These are phyloP conservation scores for Perccottus glenii DNA, from an alignment of 2,113 vertebrate genomes.

Conservation along the genomic window DNA sequence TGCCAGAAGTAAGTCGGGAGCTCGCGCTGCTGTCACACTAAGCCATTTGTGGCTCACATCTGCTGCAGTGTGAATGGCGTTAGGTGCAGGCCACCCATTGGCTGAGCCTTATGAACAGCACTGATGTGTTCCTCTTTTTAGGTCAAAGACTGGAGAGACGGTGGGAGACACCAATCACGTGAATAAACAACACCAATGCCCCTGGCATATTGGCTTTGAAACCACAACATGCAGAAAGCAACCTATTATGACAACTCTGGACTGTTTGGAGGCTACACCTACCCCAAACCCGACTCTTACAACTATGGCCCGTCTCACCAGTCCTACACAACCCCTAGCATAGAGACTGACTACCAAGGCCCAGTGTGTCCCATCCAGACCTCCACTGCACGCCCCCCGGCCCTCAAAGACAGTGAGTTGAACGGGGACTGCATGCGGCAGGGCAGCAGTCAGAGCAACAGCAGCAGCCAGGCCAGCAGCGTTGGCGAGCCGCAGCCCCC, in stretches of 20 bases:
- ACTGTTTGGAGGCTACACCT: constrained; percentile 95
- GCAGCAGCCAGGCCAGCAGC: constrained; percentile 82
- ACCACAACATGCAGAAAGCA: constrained; percentile 95
- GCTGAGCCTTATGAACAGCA: constrained; percentile 16
- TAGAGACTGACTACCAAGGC: constrained; percentile 91
- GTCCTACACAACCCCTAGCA: constrained; percentile 84
- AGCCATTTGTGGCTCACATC: constrained; percentile 21
- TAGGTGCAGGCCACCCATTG: constrained; percentile 6
- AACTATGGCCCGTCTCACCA: constrained; percentile 88
- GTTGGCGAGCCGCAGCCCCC: constrained; percentile 87
- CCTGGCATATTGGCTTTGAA: constrained; percentile 84
- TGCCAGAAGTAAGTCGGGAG: constrained; percentile 61
- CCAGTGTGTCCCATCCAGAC: constrained; percentile 94
- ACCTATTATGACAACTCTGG: constrained; percentile 97
- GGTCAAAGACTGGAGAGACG: constrained; percentile 73
- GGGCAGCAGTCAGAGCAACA: constrained; percentile 81
- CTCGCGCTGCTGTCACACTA: constrained; percentile 17
- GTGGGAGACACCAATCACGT: constrained; percentile 85
- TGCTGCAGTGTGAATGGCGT: constrained; percentile 9
- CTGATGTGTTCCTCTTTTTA: constrained; percentile 57
- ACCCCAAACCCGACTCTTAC: constrained; percentile 92
- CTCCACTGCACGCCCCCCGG: constrained; percentile 82
- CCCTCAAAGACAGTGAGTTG: constrained; percentile 89
- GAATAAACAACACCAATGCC: constrained; percentile 88
- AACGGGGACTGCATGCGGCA: constrained; percentile 95